Conservation (phyloP, 2,797 vertebrate genomes). For the Fistularia tabacaria region DNA sequence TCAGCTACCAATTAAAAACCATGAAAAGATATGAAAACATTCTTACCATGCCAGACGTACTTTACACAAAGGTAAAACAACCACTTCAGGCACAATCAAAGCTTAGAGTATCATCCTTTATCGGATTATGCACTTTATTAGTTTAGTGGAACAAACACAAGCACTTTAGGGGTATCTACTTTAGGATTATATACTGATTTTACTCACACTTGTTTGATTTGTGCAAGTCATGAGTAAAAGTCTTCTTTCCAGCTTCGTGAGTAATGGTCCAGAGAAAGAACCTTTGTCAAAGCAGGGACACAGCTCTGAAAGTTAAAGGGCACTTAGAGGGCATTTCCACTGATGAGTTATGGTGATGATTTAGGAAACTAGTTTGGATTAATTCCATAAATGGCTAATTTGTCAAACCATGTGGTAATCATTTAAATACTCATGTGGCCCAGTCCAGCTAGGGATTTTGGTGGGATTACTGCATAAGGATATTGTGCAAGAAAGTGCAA, state of each 20-base stretch:
- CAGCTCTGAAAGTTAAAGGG: constrained; percentile 51
- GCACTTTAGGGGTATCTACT: constrained; percentile 60
- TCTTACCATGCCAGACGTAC: constrained; percentile 68
- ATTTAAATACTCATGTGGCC: constrained; percentile 54
- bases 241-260: constrained; percentile 25
- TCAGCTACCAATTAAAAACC: constrained; percentile 68
- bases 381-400: constrained; percentile 66
- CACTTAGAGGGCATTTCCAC: constrained; percentile 46
- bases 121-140: constrained; percentile 74
- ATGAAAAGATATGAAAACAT: constrained; percentile 72
- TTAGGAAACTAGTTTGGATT: constrained; percentile 61
- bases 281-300: constrained; percentile 16
- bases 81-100: constrained; percentile 68
- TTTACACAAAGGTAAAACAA: constrained; percentile 74
- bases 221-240: constrained; percentile 50
- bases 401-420: constrained; percentile 61
- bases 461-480: constrained; percentile 50
- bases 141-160: constrained; percentile 71
- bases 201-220: constrained; percentile 44
- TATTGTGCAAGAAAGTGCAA: constrained; percentile 46
- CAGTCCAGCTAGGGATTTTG: constrained; percentile 43
- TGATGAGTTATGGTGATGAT: constrained; percentile 63
- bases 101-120: constrained; percentile 65
- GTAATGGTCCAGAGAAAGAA: constrained; percentile 20
- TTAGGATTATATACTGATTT: constrained; percentile 44